These are phyloP conservation scores for Pheucticus melanocephalus DNA, from an alignment of 2,113 vertebrate genomes.

Conservation along the genomic window DNA sequence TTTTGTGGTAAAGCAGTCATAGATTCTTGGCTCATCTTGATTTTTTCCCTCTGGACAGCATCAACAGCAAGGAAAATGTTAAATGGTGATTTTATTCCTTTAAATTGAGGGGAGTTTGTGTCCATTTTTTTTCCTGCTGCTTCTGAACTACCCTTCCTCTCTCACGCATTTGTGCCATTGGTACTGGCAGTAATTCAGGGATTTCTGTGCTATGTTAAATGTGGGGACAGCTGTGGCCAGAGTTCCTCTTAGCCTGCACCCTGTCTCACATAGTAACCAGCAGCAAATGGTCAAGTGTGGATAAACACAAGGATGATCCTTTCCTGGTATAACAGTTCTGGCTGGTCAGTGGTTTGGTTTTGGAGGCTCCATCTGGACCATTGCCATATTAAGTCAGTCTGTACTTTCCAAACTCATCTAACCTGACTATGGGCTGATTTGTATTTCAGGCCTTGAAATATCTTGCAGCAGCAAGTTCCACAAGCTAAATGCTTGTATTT, in stretches of 20 bases:
- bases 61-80: neutral
- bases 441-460: neutral
- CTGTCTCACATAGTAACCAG: neutral
- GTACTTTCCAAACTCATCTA: neutral
- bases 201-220: neutral
- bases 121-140: neutral
- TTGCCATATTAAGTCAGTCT: neutral
- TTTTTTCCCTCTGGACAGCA: neutral
- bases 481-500: neutral
- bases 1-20: neutral
- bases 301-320: neutral
- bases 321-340: neutral
- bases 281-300: neutral
- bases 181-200: neutral
- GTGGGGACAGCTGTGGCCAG: neutral
- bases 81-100: neutral
- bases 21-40: neutral
- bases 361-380: neutral
- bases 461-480: neutral
- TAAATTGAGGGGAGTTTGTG: neutral
- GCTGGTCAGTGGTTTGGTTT: neutral
- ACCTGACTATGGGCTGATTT: neutral
- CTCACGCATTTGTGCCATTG: rapidly evolving
- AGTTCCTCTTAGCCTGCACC: neutral
- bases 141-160: neutral